Evolutionary conservation across 2,888 invertebrate genomes (phyloP).

Genomic region (Zelleria hepariella): DNA sequence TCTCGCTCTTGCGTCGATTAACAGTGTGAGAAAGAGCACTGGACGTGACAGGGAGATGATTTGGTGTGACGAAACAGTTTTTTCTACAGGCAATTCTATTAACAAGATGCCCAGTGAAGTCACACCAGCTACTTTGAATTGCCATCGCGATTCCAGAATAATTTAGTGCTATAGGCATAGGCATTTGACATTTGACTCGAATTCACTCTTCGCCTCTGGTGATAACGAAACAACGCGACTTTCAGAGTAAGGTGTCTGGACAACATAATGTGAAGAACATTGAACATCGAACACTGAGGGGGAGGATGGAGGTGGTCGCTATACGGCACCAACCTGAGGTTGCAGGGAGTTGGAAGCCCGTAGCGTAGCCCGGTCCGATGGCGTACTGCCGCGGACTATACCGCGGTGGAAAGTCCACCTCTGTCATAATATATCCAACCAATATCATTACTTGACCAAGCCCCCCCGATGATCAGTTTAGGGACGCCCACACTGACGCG

Average conservation of each 20-base stretch:
- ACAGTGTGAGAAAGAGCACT: no score
- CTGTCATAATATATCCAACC: conserved; percentile 63
- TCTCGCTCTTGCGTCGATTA: no score
- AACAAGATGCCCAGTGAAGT: no score
- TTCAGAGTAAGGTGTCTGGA: not conserved
- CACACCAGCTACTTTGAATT: no score
- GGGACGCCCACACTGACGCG: not conserved
- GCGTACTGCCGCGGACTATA: conserved; percentile 78
- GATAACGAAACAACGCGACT: not conserved
- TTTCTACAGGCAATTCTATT: no score
- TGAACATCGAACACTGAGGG: conserved; percentile 36
- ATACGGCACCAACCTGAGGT: conserved; percentile 68
- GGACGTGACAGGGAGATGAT: no score
- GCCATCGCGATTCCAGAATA: no score
- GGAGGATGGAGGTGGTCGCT: conserved; percentile 23
- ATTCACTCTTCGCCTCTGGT: no score
- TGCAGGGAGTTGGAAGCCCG: conserved; percentile 56
- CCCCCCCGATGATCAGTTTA: not conserved
- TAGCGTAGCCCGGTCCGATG: conserved; percentile 62
- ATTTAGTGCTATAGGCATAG: no score
- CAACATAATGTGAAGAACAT: conserved; percentile 38
- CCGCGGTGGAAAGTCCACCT: conserved; percentile 87
- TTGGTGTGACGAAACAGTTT: no score
- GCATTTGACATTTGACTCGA: no score
- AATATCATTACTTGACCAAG: not conserved